These are phyloP conservation scores for Drosophila lacteicornis DNA, from an alignment of 1,140 invertebrate species.

Conservation along the genomic window DNA sequence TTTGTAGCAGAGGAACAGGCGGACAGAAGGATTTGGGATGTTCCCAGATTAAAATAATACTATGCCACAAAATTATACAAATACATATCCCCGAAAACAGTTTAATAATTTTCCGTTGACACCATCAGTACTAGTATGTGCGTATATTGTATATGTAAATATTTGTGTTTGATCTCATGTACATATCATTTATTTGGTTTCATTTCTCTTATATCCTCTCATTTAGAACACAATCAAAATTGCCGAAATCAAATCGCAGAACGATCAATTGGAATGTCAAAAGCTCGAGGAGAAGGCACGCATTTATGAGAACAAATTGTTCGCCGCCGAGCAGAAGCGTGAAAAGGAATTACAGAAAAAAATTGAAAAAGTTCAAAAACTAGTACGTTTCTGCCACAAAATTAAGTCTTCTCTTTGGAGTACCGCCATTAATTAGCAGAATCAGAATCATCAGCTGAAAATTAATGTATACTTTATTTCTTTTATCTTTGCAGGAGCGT, in stretches of 20 bases:
- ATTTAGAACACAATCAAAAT: slow-evolving; percentile 88
- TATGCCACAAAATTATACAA: background rate
- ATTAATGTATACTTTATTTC: background rate
- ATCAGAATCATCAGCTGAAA: background rate
- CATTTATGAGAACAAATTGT: slow-evolving; percentile 90
- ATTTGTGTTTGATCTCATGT: slow-evolving; percentile 35
- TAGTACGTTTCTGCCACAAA: slow-evolving; percentile 86
- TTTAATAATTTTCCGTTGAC: background rate
- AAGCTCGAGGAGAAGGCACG: slow-evolving; percentile 89
- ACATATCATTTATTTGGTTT: slow-evolving; percentile 49
- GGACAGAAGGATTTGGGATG: too few relatives aligned
- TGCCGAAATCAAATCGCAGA: slow-evolving; percentile 89
- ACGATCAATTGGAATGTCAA: slow-evolving; percentile 87
- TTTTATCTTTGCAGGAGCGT: slow-evolving; percentile 88
- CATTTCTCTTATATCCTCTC: slow-evolving; percentile 65
- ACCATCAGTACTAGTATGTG: background rate
- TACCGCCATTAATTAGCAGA: slow-evolving; percentile 16
- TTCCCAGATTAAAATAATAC: background rate
- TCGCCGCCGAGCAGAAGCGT: slow-evolving; percentile 90
- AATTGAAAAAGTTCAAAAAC: slow-evolving; percentile 91
- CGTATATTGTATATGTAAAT: slow-evolving; percentile 8
- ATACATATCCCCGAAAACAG: background rate
- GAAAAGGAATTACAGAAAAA: slow-evolving; percentile 92
- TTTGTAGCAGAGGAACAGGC: background rate
- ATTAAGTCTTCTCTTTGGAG: slow-evolving; percentile 42